Conservation (phyloP, 2,113 vertebrate species). For the Proterorhinus semilunaris region DNA sequence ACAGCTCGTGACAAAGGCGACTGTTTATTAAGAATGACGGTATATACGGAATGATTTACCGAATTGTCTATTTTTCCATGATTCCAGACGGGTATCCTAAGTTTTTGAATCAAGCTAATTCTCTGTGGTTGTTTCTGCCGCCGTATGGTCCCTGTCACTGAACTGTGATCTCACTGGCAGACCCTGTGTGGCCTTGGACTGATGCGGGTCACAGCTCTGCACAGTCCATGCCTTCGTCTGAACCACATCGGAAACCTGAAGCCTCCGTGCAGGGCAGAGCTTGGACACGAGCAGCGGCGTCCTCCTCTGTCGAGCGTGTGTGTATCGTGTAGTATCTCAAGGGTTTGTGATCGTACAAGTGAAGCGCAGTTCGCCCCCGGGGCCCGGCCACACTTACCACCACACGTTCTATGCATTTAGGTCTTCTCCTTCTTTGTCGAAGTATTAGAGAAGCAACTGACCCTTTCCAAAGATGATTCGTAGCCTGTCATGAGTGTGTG, state of each 20-base stretch:
- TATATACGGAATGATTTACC: background rate
- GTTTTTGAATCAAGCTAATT: background rate
- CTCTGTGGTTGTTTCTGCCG: too few species aligned
- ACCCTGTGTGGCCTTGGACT: slow-evolving; percentile 29
- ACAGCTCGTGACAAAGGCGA: background rate
- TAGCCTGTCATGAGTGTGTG: too few species aligned
- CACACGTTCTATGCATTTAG: background rate
- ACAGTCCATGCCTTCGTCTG: background rate
- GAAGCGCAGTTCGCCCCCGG: slow-evolving; percentile 40
- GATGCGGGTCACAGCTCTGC: slow-evolving; percentile 8
- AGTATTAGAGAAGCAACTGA: too few species aligned
- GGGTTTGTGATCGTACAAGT: slow-evolving; percentile 66
- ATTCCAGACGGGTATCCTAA: background rate
- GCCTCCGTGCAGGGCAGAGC: slow-evolving; percentile 15
- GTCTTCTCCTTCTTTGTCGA: too few species aligned
- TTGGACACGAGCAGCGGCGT: slow-evolving; percentile 29
- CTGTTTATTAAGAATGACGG: background rate
- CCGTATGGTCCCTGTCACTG: background rate
- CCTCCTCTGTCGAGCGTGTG: slow-evolving; percentile 54
- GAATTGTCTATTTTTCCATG: background rate
- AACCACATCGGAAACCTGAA: slow-evolving; percentile 24
- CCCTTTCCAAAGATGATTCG: too few species aligned
- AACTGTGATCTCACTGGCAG: slow-evolving; percentile 22
- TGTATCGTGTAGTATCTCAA: slow-evolving; percentile 57
- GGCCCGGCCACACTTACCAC: background rate